Percentiles rank a stretch among this genome's conserved stretches.
Conservation (phyloP, 2,113 vertebrate species). For the Triplophysa siluroides region DNA sequence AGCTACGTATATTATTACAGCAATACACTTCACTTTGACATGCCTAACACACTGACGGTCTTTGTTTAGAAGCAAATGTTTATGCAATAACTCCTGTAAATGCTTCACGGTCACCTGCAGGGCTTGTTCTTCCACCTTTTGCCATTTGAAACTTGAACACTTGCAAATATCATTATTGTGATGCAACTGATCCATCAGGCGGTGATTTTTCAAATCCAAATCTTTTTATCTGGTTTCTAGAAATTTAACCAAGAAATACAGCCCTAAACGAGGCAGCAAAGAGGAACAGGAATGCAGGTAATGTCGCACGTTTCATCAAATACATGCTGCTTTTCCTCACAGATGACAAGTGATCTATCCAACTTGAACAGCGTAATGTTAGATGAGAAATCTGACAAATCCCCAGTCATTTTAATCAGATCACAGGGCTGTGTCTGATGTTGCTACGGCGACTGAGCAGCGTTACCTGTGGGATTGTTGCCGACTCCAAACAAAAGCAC, state of each 20-base stretch:
- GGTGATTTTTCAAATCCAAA: neutral
- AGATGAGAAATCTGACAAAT: conserved; percentile 27
- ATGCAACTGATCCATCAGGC: neutral
- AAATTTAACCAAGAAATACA: conserved; percentile 87
- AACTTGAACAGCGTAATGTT: neutral
- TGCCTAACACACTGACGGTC: neutral
- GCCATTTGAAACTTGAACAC: conserved; percentile 8
- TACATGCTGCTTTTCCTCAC: neutral
- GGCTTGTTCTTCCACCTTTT: conserved; percentile 29
- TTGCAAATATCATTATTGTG: conserved; percentile 11
- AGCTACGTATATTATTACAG: no score
- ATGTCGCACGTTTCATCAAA: conserved; percentile 46
- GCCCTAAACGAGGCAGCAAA: conserved; percentile 81
- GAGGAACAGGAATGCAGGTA: conserved; percentile 89
- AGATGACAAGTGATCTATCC: neutral
- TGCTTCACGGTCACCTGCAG: conserved; percentile 6
- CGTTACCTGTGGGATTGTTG: neutral
- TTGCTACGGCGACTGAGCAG: conserved; percentile 13
- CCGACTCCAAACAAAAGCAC: conserved; percentile 26
- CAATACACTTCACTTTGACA: neutral
- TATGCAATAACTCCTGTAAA: neutral
- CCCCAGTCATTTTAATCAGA: conserved; percentile 12
- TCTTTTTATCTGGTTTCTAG: conserved; percentile 62
- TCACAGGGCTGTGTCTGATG: conserved; percentile 9
- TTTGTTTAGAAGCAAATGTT: neutral